Base-by-base conservation (phyloP, 2,113 vertebrate genomes). In the Ammospiza caudacuta region DNA sequence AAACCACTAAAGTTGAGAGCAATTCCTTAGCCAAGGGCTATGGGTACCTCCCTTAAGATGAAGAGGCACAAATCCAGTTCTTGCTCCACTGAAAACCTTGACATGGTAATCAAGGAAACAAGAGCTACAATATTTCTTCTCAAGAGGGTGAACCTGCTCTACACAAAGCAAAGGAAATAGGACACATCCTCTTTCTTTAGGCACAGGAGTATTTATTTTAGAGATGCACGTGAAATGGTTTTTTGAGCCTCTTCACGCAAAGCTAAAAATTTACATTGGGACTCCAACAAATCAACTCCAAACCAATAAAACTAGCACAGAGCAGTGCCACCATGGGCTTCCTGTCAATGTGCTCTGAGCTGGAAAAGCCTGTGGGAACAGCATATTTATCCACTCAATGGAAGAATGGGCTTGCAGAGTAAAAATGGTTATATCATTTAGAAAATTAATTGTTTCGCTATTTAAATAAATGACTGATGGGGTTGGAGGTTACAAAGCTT, bases 21-120 rank as follows among this genome's bases (percentile, higher is more conserved):
- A 84, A 88, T 70, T 95, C 68, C 43, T 70, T 95, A 92, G 90
- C 92, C 86, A 78, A 63, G 52, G 83, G 96, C 89, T 81, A 39
- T 59, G 52, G 35, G 55, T 77, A 77, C 20, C n/a, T 84, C 85
- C 9, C 76, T 93, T 62, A 89, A 80, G 90, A 92, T 3, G 2
- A 61, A 91, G 77, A 90, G 19, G 39, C 75, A 69, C 0, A 4
- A 83, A 77, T 46, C 59, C 55, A 77, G 43, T 39, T 81, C 62
- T 93, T 94, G 76, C 88, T 95, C 51, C 35, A 22, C 79, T 88
- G 72, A 44, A 96, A 96, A 63, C 59, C 43, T 93, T 81, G 83
- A 70, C 92, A 83, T 5, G 4, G 33, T 15, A 74, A 66, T 85
- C 75, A 69, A 74, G 49, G 79, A 93, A 93, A 79, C 33, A 76